Percentiles rank a stretch among this genome's conserved stretches.
Evolutionary conservation across 2,113 vertebrate species (phyloP).

Genomic region (Vicugna pacos): DNA sequence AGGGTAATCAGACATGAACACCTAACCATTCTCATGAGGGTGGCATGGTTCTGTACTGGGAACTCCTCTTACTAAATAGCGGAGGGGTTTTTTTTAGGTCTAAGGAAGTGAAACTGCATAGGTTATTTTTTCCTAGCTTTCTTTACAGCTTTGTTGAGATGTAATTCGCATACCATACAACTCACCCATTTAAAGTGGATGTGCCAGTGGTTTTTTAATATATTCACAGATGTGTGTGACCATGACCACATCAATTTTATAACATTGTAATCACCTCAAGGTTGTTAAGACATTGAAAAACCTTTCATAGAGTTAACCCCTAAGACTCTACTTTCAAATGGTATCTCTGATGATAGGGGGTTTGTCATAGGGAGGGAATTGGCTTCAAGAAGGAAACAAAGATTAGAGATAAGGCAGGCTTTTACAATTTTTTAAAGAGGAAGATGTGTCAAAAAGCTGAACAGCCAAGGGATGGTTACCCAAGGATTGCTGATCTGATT

Average conservation of each 20-base stretch:
- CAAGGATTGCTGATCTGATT: neutral
- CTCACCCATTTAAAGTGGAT: neutral
- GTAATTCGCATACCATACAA: neutral
- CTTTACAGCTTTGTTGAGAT: neutral
- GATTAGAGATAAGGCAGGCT: neutral
- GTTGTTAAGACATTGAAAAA: neutral
- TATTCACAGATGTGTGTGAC: neutral
- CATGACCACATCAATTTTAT: neutral
- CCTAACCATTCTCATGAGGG: neutral
- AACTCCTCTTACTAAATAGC: neutral
- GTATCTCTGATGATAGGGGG: neutral
- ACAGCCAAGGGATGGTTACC: neutral
- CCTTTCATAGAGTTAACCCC: neutral
- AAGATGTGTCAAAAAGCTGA: constrained; percentile 16
- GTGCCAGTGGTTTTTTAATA: neutral
- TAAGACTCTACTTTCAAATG: neutral
- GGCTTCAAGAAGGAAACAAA: constrained; percentile 42
- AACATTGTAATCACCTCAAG: neutral
- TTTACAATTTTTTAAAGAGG: neutral
- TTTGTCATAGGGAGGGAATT: constrained; percentile 7
- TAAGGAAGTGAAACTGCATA: constrained; percentile 33
- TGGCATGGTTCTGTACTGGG: neutral
- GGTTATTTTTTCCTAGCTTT: neutral
- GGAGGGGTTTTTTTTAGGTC: neutral
- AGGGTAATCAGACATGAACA: neutral